Evolutionary conservation across 1,140 invertebrate genomes (phyloP).

Genomic region (Cydia splendana): DNA sequence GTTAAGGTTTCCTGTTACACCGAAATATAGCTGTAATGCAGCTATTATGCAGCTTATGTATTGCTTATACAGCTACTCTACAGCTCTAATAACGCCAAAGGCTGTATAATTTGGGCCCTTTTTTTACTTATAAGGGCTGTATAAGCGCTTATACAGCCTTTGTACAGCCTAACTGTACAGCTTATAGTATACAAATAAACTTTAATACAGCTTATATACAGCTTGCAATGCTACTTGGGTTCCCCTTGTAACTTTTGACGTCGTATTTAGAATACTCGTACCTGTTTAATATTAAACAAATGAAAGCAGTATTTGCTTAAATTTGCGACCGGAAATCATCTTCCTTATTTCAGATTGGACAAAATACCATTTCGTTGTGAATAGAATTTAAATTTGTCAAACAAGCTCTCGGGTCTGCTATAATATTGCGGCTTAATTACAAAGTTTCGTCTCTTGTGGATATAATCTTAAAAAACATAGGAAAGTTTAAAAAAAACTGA

Average conservation of each 20-base stretch:
- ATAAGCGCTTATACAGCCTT: too few relatives aligned
- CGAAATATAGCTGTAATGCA: too few relatives aligned
- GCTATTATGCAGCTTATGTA: too few relatives aligned
- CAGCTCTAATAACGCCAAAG: too few relatives aligned
- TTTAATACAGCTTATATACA: too few relatives aligned
- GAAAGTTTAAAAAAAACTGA: constrained; percentile 25
- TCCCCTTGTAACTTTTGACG: constrained; percentile 1
- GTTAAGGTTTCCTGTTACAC: too few relatives aligned
- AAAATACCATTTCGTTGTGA: constrained; percentile 10
- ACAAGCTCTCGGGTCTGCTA: background rate
- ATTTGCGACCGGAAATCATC: constrained; percentile 30
- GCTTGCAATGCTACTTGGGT: too few relatives aligned
- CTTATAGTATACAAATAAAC: too few relatives aligned
- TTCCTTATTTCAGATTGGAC: constrained; percentile 5
- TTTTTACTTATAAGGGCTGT: too few relatives aligned
- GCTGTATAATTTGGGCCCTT: too few relatives aligned
- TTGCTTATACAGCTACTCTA: too few relatives aligned
- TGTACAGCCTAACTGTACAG: too few relatives aligned
- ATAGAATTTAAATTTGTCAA: constrained; percentile 10
- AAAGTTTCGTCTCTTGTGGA: constrained; percentile 7
- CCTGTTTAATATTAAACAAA: constrained; percentile 28
- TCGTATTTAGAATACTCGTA: background rate
- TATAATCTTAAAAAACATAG: background rate
- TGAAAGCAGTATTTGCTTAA: constrained; percentile 1
- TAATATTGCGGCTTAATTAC: constrained; percentile 19